Percentiles rank a stretch among this genome's conserved stretches.
phyloP scores from a whole-genome alignment of 2,888 invertebrate genomes.

The Drosophila prolongata region DNA sequence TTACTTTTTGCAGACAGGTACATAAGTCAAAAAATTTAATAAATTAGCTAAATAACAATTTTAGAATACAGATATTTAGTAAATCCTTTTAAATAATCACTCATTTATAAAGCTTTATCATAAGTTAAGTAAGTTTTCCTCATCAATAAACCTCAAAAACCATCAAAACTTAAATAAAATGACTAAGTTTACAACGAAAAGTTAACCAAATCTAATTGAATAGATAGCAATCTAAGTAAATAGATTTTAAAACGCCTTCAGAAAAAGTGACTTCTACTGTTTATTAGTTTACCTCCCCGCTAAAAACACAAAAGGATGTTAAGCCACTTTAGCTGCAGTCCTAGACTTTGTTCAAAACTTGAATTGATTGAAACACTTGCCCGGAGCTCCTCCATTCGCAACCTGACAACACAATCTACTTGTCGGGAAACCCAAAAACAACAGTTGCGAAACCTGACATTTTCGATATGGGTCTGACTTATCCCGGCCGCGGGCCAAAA shows the following conservation, averaged over 20 bases:
- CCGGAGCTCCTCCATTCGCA: constrained; percentile 14
- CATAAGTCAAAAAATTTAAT: no score
- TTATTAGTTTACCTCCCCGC: neutral
- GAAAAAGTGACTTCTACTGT: neutral
- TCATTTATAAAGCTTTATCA: no score
- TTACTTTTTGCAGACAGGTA: no score
- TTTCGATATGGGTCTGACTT: constrained; percentile 71
- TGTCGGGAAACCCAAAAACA: constrained; percentile 10
- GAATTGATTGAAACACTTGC: constrained; percentile 36
- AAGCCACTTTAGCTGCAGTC: constrained; percentile 19
- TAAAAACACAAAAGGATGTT: constrained; percentile 15
- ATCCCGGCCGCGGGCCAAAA: constrained; percentile 13
- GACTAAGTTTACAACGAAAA: neutral
- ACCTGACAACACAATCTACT: constrained; percentile 27
- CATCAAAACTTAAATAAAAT: neutral
- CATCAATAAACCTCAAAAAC: no score
- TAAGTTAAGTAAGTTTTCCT: no score
- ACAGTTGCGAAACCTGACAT: constrained; percentile 52
- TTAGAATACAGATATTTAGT: no score
- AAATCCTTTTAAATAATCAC: no score
- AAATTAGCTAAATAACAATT: no score
- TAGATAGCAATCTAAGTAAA: no score
- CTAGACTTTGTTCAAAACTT: constrained; percentile 22
- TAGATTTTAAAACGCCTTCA: neutral
- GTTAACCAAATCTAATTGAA: neutral